Evolutionary conservation across 2,888 invertebrate genomes (phyloP).

Genomic region (Diarsia dahlii): DNA sequence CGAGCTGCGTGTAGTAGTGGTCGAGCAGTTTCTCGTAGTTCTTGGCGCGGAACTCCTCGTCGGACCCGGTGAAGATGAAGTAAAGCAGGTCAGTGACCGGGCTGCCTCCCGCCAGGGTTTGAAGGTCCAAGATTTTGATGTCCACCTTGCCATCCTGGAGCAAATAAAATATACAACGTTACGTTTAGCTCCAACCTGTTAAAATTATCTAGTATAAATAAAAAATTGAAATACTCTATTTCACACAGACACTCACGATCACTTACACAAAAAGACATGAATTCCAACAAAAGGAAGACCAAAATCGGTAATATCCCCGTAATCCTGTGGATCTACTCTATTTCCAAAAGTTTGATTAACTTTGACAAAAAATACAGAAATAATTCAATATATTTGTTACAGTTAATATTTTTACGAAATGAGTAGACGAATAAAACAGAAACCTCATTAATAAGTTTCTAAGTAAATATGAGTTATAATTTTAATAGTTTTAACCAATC

Average conservation of each 20-base stretch:
- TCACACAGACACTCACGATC: not conserved
- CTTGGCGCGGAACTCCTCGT: slow-evolving; percentile 1
- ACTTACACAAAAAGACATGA: not conserved
- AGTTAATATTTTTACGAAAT: too few species aligned
- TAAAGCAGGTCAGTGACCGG: not conserved
- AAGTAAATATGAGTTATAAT: too few species aligned
- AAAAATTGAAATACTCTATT: too few species aligned
- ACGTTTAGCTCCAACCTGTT: not conserved
- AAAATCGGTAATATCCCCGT: not conserved
- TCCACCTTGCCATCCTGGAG: slow-evolving; percentile 74
- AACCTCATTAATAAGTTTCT: too few species aligned
- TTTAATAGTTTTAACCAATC: too few species aligned
- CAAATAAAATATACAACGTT: not conserved
- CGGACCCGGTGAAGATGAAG: not conserved
- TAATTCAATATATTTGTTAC: not conserved
- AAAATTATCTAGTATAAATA: not conserved
- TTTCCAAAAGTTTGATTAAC: not conserved
- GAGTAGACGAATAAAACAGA: too few species aligned
- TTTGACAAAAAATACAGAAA: not conserved
- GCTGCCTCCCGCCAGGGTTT: slow-evolving; percentile 50
- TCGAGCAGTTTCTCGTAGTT: slow-evolving; percentile 68
- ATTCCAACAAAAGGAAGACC: not conserved
- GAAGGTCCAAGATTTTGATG: slow-evolving; percentile 79
- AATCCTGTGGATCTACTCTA: not conserved
- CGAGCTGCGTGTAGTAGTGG: slow-evolving; percentile 71